These are phyloP conservation scores for Chironomus tepperi DNA, from an alignment of 1,140 invertebrate genomes.

Conservation along the genomic window DNA sequence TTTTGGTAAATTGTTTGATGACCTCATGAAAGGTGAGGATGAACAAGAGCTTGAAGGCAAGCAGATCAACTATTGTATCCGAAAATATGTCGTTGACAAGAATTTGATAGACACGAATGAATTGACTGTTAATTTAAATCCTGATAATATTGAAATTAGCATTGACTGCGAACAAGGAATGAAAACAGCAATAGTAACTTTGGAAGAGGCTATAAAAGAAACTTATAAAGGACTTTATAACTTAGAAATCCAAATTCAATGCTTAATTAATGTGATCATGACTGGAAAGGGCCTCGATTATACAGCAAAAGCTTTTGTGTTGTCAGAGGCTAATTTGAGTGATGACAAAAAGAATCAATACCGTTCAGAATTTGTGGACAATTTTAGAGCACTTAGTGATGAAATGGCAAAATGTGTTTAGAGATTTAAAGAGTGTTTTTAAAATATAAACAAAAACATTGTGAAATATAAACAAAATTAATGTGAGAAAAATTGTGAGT, in stretches of 20 bases:
- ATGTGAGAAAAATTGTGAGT: too few species aligned
- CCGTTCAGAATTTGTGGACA: not conserved
- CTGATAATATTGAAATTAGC: not conserved
- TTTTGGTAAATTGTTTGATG: not conserved
- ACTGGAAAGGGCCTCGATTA: not conserved
- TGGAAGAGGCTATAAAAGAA: not conserved
- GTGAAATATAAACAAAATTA: too few species aligned
- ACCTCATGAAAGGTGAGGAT: not conserved
- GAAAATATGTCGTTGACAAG: not conserved
- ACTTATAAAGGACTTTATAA: not conserved
- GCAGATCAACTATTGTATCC: not conserved
- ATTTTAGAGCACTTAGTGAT: not conserved
- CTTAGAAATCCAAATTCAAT: not conserved
- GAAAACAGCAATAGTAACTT: not conserved
- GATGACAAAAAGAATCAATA: not conserved
- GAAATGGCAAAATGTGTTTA: not conserved
- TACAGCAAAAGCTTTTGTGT: not conserved
- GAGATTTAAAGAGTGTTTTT: too few species aligned
- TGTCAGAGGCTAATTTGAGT: not conserved
- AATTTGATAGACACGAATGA: not conserved
- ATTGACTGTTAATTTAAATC: not conserved
- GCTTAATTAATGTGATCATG: not conserved
- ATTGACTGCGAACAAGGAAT: not conserved
- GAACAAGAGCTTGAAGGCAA: not conserved
- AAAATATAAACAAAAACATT: too few species aligned